phyloP scores from a whole-genome alignment of 2,888 invertebrate genomes.

The Caenorhabditis sulstoni region DNA sequence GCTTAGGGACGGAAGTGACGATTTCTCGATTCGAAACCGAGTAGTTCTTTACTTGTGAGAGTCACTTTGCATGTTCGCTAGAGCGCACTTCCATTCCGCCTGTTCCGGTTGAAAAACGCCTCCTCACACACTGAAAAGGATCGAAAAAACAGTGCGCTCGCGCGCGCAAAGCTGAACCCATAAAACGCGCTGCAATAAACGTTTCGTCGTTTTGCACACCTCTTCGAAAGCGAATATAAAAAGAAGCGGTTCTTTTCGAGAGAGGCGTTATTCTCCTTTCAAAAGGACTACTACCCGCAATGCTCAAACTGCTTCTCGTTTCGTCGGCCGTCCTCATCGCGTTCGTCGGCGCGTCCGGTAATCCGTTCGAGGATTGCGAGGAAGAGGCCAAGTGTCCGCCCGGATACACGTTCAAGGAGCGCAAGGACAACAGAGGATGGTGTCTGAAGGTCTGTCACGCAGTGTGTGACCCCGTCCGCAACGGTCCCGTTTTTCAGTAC shows the following conservation, averaged over 20 bases:
- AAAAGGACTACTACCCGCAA: background rate
- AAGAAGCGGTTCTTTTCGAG: slow-evolving; percentile 3
- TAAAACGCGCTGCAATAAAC: slow-evolving; percentile 13
- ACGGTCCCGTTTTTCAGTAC: no score
- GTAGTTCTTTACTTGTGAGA: no score
- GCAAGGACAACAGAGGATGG: slow-evolving; percentile 9
- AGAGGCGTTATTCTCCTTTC: slow-evolving; percentile 20
- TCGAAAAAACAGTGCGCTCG: background rate
- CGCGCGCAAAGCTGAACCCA: background rate
- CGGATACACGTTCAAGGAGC: slow-evolving; percentile 8
- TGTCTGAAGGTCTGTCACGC: slow-evolving; percentile 40
- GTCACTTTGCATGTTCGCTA: no score
- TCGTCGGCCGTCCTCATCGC: slow-evolving; percentile 5
- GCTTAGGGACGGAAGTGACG: no score
- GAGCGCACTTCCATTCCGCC: no score
- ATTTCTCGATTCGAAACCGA: no score
- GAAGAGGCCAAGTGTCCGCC: slow-evolving; percentile 20
- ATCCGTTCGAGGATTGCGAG: slow-evolving; percentile 8
- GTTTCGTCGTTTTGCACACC: no score
- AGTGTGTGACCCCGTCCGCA: background rate
- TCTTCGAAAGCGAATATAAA: slow-evolving; percentile 26
- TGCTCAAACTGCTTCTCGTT: slow-evolving; percentile 6
- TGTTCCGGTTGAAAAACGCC: background rate
- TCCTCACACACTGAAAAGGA: background rate
- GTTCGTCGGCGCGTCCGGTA: slow-evolving; percentile 6